A percentile compares a stretch with the other conserved stretches of the same genome.
Evolutionary conservation across 2,888 invertebrate species (phyloP).

Genomic region (Lasioglossum zephyrum): DNA sequence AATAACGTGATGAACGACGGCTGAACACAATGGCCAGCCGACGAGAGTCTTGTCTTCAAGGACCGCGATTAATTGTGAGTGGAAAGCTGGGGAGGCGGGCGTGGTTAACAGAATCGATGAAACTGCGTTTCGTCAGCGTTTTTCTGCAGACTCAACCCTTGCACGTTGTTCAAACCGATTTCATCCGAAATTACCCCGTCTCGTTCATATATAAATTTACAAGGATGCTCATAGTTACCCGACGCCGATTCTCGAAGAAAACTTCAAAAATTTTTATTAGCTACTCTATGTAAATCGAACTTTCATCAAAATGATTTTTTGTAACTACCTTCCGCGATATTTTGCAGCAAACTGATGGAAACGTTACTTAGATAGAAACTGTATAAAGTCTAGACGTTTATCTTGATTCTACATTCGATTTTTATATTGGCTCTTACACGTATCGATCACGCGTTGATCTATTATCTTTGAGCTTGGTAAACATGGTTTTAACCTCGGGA

Average conservation of each 20-base stretch:
- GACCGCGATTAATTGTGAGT: constrained; percentile 12
- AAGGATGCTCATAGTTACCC: neutral
- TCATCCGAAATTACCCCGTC: too few species aligned
- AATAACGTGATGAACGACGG: constrained; percentile 1
- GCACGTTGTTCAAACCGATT: neutral
- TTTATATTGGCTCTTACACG: neutral
- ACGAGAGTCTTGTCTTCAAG: constrained; percentile 34
- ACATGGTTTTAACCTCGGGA: constrained; percentile 34
- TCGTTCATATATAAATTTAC: neutral
- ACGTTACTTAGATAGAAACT: neutral
- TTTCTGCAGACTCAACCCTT: neutral
- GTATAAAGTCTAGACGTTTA: neutral
- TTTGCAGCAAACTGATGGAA: too few species aligned
- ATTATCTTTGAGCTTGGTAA: constrained; percentile 14
- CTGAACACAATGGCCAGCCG: constrained; percentile 1
- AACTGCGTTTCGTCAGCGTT: neutral
- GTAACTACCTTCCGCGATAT: neutral
- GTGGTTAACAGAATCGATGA: neutral
- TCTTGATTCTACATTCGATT: neutral
- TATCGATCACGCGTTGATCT: neutral
- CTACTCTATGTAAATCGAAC: neutral
- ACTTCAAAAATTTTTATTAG: too few species aligned
- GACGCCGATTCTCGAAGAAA: too few species aligned
- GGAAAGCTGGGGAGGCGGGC: constrained; percentile 13
- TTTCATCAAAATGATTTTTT: too few species aligned